Conservation (phyloP, 2,797 vertebrate genomes). For the Rhinogobio ventralis region DNA sequence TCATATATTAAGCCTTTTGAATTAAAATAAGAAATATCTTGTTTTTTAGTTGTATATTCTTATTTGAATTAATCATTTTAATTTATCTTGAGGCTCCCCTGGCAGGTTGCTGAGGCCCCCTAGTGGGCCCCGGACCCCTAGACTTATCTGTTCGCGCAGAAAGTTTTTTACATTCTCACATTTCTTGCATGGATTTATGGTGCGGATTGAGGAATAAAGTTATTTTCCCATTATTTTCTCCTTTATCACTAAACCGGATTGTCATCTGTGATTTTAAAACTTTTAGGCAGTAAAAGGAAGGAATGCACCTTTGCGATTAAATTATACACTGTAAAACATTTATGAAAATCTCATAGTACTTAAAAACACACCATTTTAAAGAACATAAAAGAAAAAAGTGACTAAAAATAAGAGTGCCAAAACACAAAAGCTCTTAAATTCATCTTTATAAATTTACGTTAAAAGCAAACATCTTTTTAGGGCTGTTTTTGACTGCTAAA, state of each 20-base stretch:
- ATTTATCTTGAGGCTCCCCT: not conserved
- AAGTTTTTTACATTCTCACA: not conserved
- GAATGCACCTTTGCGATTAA: not conserved
- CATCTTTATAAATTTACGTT: not conserved
- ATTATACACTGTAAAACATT: not conserved
- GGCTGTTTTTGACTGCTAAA: not conserved
- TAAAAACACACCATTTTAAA: not conserved
- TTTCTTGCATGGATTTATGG: not conserved
- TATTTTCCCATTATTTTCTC: not conserved
- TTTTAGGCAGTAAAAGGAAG: not conserved
- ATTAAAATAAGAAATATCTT: not conserved
- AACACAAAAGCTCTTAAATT: not conserved
- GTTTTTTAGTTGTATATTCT: not conserved
- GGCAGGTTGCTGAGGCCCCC: not conserved
- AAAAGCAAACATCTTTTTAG: not conserved
- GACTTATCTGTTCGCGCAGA: not conserved
- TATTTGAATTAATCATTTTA: not conserved
- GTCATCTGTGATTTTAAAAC: not conserved
- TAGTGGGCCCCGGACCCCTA: not conserved
- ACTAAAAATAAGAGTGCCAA: not conserved
- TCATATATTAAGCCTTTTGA: not conserved
- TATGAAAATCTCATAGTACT: not conserved
- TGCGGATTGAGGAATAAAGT: not conserved
- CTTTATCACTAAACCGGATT: not conserved
- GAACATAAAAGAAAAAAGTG: not conserved